Conservation (phyloP, 2,888 invertebrate species). For the Harmothoe impar region DNA sequence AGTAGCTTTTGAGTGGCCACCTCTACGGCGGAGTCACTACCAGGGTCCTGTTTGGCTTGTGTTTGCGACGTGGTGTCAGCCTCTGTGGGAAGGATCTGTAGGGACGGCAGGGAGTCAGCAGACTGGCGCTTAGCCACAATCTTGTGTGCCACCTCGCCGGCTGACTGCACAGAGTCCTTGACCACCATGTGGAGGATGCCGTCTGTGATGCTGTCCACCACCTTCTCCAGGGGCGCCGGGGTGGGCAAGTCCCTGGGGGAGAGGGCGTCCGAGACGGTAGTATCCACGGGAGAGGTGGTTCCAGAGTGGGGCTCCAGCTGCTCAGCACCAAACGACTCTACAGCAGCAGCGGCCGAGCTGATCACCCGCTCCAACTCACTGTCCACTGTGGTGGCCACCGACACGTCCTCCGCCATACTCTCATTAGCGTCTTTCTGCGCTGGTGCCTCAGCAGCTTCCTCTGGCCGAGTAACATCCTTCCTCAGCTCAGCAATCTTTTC, state of each 20-base stretch:
- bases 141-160: background rate
- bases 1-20: constrained; percentile 76
- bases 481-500: constrained; percentile 19
- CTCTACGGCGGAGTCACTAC: constrained; percentile 73
- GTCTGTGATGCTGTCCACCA: constrained; percentile 77
- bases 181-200: constrained; percentile 74
- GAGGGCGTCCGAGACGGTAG: constrained; percentile 44
- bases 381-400: constrained; percentile 68
- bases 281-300: constrained; percentile 9
- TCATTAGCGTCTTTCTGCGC: constrained; percentile 36
- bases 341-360: constrained; percentile 67
- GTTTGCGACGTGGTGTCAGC: background rate
- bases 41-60: constrained; percentile 53
- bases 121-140: background rate
- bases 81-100: constrained; percentile 66
- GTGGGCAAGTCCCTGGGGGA: background rate
- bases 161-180: constrained; percentile 68
- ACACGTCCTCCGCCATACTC: constrained; percentile 64
- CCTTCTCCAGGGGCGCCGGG: constrained; percentile 37
- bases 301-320: constrained; percentile 40
- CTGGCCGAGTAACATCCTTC: constrained; percentile 41
- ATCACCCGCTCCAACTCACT: constrained; percentile 71
- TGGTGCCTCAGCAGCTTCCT: background rate
- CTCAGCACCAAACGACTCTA: constrained; percentile 64
- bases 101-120: constrained; percentile 68